Percentiles rank a stretch among this genome's conserved stretches.
Evolutionary conservation across 2,888 invertebrate genomes (phyloP).

Genomic region (Mesorhabditis belari): DNA sequence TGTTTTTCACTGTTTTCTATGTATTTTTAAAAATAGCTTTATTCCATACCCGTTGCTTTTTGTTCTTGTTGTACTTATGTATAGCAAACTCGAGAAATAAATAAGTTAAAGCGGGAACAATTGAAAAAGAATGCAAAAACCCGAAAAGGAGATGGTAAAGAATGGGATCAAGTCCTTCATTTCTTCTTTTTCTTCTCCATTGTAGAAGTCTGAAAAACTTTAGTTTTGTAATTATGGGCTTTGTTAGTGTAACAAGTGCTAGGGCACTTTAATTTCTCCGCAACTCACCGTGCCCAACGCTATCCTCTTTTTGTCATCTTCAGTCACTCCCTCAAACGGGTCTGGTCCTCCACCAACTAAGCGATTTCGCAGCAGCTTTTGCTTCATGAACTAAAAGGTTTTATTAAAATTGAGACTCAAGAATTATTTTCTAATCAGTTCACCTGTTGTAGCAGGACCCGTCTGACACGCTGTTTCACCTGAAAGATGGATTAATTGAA

Average conservation of each 20-base stretch:
- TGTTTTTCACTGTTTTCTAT: too few species aligned
- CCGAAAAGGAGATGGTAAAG: too few species aligned
- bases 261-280: conserved; percentile 62
- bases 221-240: too few species aligned
- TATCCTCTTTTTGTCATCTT: conserved; percentile 89
- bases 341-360: conserved; percentile 20
- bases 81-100: too few species aligned
- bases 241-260: not conserved
- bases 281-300: conserved; percentile 69
- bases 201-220: conserved; percentile 12
- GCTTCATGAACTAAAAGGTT: conserved; percentile 76
- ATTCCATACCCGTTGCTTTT: too few species aligned
- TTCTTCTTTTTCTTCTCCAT: conserved; percentile 16
- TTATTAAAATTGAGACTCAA: conserved; percentile 59
- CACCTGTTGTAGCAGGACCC: conserved; percentile 75
- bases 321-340: conserved; percentile 54
- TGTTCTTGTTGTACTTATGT: too few species aligned
- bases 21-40: too few species aligned
- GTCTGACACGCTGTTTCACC: conserved; percentile 84
- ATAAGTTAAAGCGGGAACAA: too few species aligned
- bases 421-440: conserved; percentile 55
- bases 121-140: too few species aligned
- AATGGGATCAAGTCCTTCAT: not conserved
- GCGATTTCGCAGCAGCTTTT: conserved; percentile 69
- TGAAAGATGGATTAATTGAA: too few species aligned